phyloP scores from a whole-genome alignment of 2,113 vertebrate species.

The Lynx canadensis region DNA sequence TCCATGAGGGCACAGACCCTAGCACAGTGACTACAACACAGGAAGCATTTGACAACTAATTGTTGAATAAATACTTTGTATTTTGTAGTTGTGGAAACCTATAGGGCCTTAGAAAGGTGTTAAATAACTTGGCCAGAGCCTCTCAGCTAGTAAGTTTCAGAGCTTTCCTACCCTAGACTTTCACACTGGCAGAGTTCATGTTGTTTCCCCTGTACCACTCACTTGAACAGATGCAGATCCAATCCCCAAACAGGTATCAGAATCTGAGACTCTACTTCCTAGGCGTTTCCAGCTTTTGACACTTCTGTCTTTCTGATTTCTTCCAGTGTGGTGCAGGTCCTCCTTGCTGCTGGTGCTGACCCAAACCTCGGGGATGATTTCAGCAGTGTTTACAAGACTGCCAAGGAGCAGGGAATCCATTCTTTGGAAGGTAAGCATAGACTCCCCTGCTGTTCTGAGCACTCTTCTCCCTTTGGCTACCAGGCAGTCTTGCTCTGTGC shows the following conservation, averaged over 20 bases:
- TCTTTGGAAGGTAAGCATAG: slow-evolving; percentile 93
- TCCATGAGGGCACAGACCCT: neutral
- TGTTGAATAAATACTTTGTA: neutral
- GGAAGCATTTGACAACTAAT: neutral
- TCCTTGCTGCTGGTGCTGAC: slow-evolving; percentile 92
- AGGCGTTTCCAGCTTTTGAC: slow-evolving; percentile 39
- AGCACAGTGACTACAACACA: neutral
- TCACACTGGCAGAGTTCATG: neutral
- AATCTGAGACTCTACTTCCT: neutral
- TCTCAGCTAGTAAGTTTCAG: slow-evolving; percentile 6
- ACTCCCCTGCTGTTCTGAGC: neutral
- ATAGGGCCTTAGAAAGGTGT: neutral
- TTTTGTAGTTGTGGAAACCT: slow-evolving; percentile 27
- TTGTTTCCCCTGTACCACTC: neutral
- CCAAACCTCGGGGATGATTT: slow-evolving; percentile 95
- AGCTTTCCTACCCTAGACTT: neutral
- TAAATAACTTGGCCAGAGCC: neutral
- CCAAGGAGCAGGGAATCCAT: slow-evolving; percentile 94
- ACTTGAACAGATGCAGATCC: neutral
- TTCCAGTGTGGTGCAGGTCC: slow-evolving; percentile 90
- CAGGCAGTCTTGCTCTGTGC: neutral
- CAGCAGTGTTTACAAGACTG: slow-evolving; percentile 94
- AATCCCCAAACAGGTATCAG: neutral
- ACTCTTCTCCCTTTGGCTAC: neutral
- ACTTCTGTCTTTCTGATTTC: slow-evolving; percentile 55